A percentile compares a stretch with the other conserved stretches of the same genome.
Evolutionary conservation across 2,888 invertebrate species (phyloP).

Genomic region (Chrysina gloriosa): DNA sequence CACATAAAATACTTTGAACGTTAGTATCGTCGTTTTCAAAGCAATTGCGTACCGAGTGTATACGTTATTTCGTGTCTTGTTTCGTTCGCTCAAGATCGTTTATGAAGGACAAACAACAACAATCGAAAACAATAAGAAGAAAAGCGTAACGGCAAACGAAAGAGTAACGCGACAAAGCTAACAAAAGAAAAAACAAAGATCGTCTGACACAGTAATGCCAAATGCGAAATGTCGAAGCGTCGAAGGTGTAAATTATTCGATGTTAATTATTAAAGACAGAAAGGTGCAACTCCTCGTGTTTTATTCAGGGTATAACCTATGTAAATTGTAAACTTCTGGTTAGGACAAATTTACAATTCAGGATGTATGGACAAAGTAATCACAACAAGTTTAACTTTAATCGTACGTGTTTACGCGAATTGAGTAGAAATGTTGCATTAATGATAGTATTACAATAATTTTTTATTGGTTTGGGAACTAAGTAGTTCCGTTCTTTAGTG

Average conservation of each 20-base stretch:
- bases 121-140: conserved; percentile 19
- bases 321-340: not conserved
- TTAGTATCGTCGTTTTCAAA: conserved; percentile 5
- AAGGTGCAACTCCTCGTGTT: not conserved
- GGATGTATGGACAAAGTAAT: not conserved
- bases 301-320: not conserved
- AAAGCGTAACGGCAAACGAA: conserved; percentile 14
- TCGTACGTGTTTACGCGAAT: not conserved
- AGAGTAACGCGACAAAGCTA: not conserved
- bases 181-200: not conserved
- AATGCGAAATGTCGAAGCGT: not conserved
- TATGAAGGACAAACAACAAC: conserved; percentile 29
- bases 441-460: too few relatives aligned
- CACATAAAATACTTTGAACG: conserved; percentile 3
- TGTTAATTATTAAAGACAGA: conserved; percentile 16
- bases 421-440: not conserved
- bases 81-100: conserved; percentile 10
- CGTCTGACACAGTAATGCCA: conserved; percentile 10
- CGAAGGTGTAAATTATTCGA: conserved; percentile 15
- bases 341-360: not conserved
- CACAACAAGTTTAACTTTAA: not conserved
- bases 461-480: too few relatives aligned
- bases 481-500: too few relatives aligned
- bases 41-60: not conserved
- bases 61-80: not conserved